Percentiles rank a stretch among this genome's conserved stretches.
Evolutionary conservation across 64 coral and sea anemone genomes (phyloP).

Genomic region (Montipora cactus): DNA sequence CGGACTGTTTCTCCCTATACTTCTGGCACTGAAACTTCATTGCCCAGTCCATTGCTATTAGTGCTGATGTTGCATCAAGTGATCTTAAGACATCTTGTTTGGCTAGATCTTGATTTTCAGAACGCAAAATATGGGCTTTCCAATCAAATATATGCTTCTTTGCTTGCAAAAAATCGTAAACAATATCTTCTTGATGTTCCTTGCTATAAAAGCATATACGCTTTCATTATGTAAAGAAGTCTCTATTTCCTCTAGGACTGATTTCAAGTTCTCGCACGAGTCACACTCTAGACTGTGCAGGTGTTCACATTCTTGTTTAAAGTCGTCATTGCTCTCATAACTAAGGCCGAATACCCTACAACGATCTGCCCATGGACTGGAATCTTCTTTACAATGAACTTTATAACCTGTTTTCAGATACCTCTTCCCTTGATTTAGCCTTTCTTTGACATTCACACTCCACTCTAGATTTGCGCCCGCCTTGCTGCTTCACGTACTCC

Average conservation of each 20-base stretch:
- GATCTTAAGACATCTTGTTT: constrained; percentile 29
- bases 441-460: constrained; percentile 13
- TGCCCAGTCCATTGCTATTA: constrained; percentile 60
- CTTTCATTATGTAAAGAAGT: neutral
- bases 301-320: constrained; percentile 45
- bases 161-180: constrained; percentile 18
- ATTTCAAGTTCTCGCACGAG: constrained; percentile 46
- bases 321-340: constrained; percentile 14
- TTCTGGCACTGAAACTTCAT: constrained; percentile 51
- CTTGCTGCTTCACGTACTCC: constrained; percentile 39
- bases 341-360: constrained; percentile 39
- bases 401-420: constrained; percentile 53
- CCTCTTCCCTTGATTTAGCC: constrained; percentile 19
- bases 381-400: constrained; percentile 60
- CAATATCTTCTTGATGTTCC: constrained; percentile 16
- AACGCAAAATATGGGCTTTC: constrained; percentile 68
- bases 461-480: constrained; percentile 23
- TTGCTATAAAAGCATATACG: neutral
- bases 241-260: constrained; percentile 20
- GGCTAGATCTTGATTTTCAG: constrained; percentile 66
- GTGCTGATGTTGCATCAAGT: constrained; percentile 28
- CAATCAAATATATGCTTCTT: constrained; percentile 42
- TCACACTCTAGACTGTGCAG: constrained; percentile 39
- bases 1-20: constrained; percentile 46
- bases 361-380: constrained; percentile 35